Evolutionary conservation across 1,140 invertebrate genomes (phyloP).

Genomic region (Laupala kohalensis): DNA sequence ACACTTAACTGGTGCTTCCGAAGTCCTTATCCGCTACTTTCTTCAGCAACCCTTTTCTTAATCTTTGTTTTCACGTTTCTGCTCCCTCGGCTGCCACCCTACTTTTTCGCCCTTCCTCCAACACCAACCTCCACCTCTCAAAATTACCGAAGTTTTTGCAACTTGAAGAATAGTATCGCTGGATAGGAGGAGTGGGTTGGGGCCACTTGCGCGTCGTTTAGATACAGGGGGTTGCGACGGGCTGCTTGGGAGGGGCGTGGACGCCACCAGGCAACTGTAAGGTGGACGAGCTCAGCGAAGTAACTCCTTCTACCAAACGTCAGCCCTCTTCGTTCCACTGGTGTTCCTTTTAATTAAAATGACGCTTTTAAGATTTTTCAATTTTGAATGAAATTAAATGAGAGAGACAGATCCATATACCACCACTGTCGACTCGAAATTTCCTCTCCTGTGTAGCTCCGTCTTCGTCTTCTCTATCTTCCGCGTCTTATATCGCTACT

Average conservation of each 20-base stretch:
- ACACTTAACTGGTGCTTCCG: no score
- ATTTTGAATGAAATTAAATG: constrained; percentile 15
- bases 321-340: background rate
- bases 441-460: background rate
- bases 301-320: no score
- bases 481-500: background rate
- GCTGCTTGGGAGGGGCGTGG: background rate
- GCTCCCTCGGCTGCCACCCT: no score
- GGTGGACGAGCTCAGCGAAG: background rate
- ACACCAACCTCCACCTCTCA: background rate
- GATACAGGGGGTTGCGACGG: background rate
- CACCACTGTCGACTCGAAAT: background rate
- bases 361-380: constrained; percentile 15
- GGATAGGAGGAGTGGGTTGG: background rate
- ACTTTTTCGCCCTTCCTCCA: no score
- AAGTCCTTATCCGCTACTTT: no score
- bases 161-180: background rate
- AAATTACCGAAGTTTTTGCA: constrained; percentile 8
- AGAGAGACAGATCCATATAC: constrained; percentile 3
- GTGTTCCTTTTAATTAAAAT: constrained; percentile 15
- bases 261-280: background rate
- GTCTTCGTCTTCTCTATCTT: background rate
- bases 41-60: no score
- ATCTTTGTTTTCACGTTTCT: no score
- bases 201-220: background rate